Evolutionary conservation across 2,888 invertebrate species (phyloP).

Genomic region (Callyntrura guangdongensis): DNA sequence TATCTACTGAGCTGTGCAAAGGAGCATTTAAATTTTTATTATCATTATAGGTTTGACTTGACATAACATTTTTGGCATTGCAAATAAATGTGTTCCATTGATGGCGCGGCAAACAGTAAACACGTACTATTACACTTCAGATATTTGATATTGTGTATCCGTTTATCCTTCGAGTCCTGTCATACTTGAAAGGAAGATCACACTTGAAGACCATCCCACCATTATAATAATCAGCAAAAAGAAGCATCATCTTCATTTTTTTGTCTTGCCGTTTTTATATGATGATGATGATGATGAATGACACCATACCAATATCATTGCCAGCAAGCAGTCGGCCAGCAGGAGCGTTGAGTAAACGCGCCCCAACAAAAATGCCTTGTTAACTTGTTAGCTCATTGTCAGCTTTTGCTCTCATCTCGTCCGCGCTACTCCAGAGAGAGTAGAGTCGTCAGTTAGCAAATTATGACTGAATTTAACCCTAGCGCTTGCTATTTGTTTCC

Average conservation of each 20-base stretch:
- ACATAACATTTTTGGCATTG: not conserved
- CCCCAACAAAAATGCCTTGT: slow-evolving; percentile 14
- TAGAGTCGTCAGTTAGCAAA: slow-evolving; percentile 27
- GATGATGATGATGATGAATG: slow-evolving; percentile 11
- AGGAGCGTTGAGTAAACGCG: no score
- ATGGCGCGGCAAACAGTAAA: no score
- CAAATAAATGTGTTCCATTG: not conserved
- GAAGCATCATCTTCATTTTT: slow-evolving; percentile 29
- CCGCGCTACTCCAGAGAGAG: not conserved
- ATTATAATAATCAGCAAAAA: not conserved
- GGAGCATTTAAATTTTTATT: no score
- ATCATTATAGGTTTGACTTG: not conserved
- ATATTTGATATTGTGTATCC: slow-evolving; percentile 3
- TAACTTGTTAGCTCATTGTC: slow-evolving; percentile 21
- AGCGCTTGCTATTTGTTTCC: not conserved
- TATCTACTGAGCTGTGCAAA: no score
- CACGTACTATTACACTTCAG: no score
- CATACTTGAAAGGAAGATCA: slow-evolving; percentile 23
- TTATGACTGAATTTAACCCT: slow-evolving; percentile 42
- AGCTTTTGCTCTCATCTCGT: not conserved
- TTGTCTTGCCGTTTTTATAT: slow-evolving; percentile 24
- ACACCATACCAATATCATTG: not conserved
- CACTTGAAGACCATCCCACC: slow-evolving; percentile 48
- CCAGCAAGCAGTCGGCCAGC: not conserved
- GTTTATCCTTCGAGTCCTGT: slow-evolving; percentile 1